Conservation (phyloP, 1,140 invertebrate species). For the Cherax quadricarinatus region DNA sequence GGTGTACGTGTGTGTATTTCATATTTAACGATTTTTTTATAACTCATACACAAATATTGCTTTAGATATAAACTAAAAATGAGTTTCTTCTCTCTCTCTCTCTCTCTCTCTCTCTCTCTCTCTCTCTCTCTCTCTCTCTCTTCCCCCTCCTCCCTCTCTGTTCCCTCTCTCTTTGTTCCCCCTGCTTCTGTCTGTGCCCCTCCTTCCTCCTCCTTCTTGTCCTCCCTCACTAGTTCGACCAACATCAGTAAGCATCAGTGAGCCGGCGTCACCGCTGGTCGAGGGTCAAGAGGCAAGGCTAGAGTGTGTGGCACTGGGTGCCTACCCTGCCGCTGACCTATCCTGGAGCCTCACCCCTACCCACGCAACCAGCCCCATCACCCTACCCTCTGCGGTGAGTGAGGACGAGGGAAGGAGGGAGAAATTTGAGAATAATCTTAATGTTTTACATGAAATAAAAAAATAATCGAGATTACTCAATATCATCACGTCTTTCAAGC, state of each 20-base stretch:
- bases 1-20: not conserved
- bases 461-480: no score
- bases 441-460: no score
- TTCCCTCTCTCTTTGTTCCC: not conserved
- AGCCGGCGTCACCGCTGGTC: conserved; percentile 27
- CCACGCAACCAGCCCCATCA: not conserved
- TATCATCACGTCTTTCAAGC: no score
- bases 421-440: no score
- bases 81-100: not conserved
- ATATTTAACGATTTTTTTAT: not conserved
- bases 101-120: not conserved
- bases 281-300: conserved; percentile 42
- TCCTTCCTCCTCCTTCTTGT: not conserved
- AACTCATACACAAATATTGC: not conserved
- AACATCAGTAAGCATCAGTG: conserved; percentile 23
- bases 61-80: not conserved
- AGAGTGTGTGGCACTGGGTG: conserved; percentile 40
- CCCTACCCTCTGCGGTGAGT: not conserved
- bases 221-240: not conserved
- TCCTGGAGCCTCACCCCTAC: conserved; percentile 34
- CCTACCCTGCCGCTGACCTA: conserved; percentile 33
- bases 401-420: no score
- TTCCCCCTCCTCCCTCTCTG: not conserved
- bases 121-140: not conserved
- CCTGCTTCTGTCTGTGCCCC: not conserved